Conservation (phyloP, 2,113 vertebrate genomes). For the Muscicapa adusta region DNA sequence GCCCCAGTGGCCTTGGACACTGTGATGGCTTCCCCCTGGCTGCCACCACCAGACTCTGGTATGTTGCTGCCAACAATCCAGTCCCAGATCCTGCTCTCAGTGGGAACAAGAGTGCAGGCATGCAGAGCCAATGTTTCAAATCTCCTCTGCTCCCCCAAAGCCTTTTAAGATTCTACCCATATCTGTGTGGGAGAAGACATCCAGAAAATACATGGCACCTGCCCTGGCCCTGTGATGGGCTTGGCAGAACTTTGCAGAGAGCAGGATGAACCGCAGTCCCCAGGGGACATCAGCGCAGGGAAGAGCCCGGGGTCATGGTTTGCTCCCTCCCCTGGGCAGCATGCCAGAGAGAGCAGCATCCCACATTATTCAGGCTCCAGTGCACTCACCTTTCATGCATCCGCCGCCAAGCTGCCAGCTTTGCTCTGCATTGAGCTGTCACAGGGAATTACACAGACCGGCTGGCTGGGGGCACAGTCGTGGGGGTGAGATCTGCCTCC, state of each 20-base stretch:
- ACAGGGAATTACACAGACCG: slow-evolving; percentile 50
- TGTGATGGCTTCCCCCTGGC: fast-evolving
- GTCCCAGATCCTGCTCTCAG: background rate
- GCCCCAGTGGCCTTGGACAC: fast-evolving
- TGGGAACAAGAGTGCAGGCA: background rate
- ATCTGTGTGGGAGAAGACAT: background rate
- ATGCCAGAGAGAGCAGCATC: background rate
- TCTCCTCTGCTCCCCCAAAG: background rate
- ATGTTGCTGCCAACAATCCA: background rate
- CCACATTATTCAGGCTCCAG: slow-evolving; percentile 46
- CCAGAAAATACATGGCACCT: background rate
- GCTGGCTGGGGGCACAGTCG: background rate
- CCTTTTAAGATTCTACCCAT: background rate
- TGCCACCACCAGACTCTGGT: background rate
- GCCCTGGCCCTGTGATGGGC: background rate
- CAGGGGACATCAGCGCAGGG: background rate
- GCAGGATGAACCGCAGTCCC: background rate
- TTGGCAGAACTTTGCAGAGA: background rate
- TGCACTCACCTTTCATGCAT: slow-evolving; percentile 41
- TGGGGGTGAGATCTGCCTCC: background rate
- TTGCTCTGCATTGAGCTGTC: slow-evolving; percentile 59
- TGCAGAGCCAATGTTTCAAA: fast-evolving
- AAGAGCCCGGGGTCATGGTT: background rate
- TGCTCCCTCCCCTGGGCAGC: background rate
- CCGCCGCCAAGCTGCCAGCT: background rate